Base-by-base conservation (phyloP, 1,140 invertebrate genomes). In the Samia ricini region DNA sequence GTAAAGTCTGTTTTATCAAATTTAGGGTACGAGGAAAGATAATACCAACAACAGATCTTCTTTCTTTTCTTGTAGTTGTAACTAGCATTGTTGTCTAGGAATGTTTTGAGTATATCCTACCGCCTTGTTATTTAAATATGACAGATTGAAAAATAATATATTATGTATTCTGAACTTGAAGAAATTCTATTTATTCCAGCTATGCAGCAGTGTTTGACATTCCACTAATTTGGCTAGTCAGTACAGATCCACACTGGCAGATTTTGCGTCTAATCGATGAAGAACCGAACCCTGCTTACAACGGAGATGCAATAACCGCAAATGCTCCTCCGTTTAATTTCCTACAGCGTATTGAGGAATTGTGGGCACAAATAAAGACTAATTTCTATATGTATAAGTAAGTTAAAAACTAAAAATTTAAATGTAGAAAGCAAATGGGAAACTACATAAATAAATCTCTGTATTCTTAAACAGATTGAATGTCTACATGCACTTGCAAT, bases 191-290 rank as follows among this genome's bases (percentile, higher is more conserved):
- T 42, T 15, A 42, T 67, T 71, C 10, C 62, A 85, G 79, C 10
- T 67, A 83, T 24, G 55, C 81, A 10, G 56, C 77, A 4, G 61
- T 83, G 0, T 80, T 81, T 60, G 8, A 81, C 55, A 72, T 71
- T 24, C 83, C 81, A 0, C 22, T 81, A 3, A 81, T 86, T 22
- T 84, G 81, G 81, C 56, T 80, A 2, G 71, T 74, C 0, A 70
- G 50, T 3, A 81, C 79, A 0, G 81, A 83, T 58, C 71, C 79
- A 1, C 75, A 83, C 50, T 84, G 77, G 79, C 71, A 77, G 56
- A 19, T 83, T 0, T 10, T 84, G 23, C 66, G 68, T 21, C 8
- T 84, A 0, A 58, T 84, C 0, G 81, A 83, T 26, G 79, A 77
- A 2, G 56, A 75, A 7, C 64, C 75, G 0, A 84, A 82, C 48